phyloP scores from a whole-genome alignment of 1,140 invertebrate genomes.

The Bombus soroeensis region DNA sequence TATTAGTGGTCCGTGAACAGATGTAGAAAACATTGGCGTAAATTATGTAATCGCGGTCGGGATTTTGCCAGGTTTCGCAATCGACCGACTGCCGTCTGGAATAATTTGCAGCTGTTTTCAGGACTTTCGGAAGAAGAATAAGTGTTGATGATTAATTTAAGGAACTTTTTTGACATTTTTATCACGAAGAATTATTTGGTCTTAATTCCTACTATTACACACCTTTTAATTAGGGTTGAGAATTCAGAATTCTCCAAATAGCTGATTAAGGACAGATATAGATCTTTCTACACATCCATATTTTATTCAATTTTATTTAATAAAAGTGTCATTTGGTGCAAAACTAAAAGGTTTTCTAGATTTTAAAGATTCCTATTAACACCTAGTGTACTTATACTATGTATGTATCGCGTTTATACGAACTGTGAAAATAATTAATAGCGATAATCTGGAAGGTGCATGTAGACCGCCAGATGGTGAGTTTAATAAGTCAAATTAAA shows the following conservation, averaged over 20 bases:
- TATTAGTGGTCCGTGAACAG: not conserved
- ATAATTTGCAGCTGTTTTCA: not conserved
- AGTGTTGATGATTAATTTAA: not conserved
- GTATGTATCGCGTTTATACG: constrained; percentile 42
- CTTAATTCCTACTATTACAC: not conserved
- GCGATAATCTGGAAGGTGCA: constrained; percentile 53
- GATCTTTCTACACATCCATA: too few species aligned
- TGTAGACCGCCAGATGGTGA: constrained; percentile 68
- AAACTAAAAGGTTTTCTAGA: not conserved
- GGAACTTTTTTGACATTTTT: not conserved
- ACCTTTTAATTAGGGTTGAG: too few species aligned
- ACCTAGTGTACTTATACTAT: too few species aligned
- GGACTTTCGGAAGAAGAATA: not conserved
- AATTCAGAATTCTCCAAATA: not conserved
- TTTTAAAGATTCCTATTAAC: not conserved
- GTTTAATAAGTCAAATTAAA: constrained; percentile 76
- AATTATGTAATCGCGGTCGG: constrained; percentile 8
- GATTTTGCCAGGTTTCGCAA: not conserved
- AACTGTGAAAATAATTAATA: constrained; percentile 64
- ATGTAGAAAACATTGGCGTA: constrained; percentile 13
- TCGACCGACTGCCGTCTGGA: not conserved
- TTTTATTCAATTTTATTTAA: too few species aligned
- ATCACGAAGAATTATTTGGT: not conserved
- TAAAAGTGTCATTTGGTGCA: not conserved
- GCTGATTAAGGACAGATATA: too few species aligned